These are phyloP conservation scores for Camptogramma bilineatum DNA, from an alignment of 2,888 invertebrate species.

Conservation along the genomic window DNA sequence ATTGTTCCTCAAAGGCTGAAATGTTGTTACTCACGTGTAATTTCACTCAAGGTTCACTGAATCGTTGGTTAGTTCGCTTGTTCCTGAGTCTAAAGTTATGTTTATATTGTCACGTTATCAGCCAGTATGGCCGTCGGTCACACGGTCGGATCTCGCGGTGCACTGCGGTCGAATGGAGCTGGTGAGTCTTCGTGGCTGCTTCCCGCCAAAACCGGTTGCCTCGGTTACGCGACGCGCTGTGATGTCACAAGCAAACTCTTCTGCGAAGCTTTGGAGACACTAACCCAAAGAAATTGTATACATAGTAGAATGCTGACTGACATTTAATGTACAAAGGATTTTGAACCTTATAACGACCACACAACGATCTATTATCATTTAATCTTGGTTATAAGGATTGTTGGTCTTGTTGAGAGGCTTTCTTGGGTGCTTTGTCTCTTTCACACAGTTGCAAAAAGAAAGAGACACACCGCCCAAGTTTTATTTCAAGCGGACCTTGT, in stretches of 20 bases:
- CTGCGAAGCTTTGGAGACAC: conserved; percentile 1
- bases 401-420: too few relatives aligned
- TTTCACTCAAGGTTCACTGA: conserved; percentile 39
- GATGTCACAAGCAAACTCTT: conserved; percentile 38
- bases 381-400: too few relatives aligned
- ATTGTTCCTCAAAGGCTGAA: too few relatives aligned
- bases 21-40: conserved; percentile 48
- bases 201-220: conserved; percentile 81
- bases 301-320: too few relatives aligned
- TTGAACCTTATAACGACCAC: too few relatives aligned
- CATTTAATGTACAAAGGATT: too few relatives aligned
- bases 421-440: too few relatives aligned
- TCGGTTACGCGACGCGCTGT: conserved; percentile 66
- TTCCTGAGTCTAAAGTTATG: conserved; percentile 34
- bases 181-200: conserved; percentile 61
- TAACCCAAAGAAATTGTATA: too few relatives aligned
- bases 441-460: too few relatives aligned
- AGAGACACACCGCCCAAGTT: too few relatives aligned
- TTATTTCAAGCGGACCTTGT: too few relatives aligned
- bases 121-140: conserved; percentile 72
- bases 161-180: conserved; percentile 80
- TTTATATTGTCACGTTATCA: conserved; percentile 64
- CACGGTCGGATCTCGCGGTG: conserved; percentile 76
- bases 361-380: too few relatives aligned
- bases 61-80: conserved; percentile 6